Conservation (phyloP, 1,140 invertebrate genomes). For the Pygmarrhopalites habei region DNA sequence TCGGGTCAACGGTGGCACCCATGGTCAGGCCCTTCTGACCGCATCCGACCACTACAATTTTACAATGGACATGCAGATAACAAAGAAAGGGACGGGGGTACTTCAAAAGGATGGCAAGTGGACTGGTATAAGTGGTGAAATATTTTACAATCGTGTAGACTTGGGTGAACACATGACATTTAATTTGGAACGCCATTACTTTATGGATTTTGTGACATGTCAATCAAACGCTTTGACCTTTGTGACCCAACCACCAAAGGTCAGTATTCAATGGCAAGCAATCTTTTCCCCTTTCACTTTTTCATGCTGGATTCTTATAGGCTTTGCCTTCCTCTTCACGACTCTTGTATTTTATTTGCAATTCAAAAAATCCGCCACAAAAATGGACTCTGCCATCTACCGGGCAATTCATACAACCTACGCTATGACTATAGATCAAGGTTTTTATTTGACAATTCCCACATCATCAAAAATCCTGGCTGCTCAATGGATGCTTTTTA, state of each 20-base stretch:
- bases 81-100: background rate
- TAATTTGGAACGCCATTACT: background rate
- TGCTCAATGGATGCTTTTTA: background rate
- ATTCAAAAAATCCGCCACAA: background rate
- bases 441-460: background rate
- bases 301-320: background rate
- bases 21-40: background rate
- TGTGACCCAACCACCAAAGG: background rate
- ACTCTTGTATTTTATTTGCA: background rate
- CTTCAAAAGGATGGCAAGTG: background rate
- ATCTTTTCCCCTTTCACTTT: background rate
- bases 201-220: background rate
- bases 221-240: background rate
- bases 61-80: background rate
- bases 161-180: background rate
- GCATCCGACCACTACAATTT: background rate
- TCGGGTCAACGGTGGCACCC: background rate
- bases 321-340: background rate
- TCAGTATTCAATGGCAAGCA: background rate
- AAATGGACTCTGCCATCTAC: background rate
- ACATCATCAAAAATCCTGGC: background rate
- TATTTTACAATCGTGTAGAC: background rate
- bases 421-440: background rate
- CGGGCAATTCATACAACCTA: background rate
- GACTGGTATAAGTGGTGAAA: background rate